A percentile compares a stretch with the other conserved stretches of the same genome.
phyloP scores from a whole-genome alignment of 1,140 invertebrate genomes.

The Eupristina koningsbergeri region DNA sequence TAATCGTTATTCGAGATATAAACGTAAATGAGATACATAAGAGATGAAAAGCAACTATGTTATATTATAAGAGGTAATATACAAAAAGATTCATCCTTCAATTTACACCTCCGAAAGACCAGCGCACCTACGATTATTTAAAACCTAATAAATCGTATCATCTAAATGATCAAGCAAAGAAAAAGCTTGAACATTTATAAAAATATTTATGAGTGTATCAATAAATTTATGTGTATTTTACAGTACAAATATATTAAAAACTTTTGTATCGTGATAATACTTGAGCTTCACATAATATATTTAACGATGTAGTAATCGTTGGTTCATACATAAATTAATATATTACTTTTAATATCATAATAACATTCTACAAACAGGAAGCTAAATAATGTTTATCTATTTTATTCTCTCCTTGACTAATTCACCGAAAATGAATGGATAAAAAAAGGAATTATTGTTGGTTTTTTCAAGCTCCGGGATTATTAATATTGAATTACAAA shows the following conservation, averaged over 20 bases:
- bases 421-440: too few relatives aligned
- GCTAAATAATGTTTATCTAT: too few relatives aligned
- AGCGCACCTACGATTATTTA: background rate
- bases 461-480: too few relatives aligned
- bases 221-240: background rate
- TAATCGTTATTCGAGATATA: conserved; percentile 5
- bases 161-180: background rate
- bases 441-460: too few relatives aligned
- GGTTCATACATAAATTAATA: background rate
- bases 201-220: background rate
- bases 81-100: background rate
- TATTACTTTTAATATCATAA: background rate
- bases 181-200: background rate
- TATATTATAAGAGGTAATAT: background rate
- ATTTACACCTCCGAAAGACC: background rate
- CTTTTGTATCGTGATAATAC: too few relatives aligned
- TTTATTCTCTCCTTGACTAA: too few relatives aligned
- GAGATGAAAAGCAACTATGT: background rate
- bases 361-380: too few relatives aligned
- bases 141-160: background rate
- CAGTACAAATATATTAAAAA: too few relatives aligned
- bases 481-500: too few relatives aligned
- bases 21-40: background rate
- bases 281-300: background rate
- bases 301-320: background rate